These are phyloP conservation scores for Colinus virginianus DNA, from an alignment of 2,113 vertebrate species.

Conservation along the genomic window DNA sequence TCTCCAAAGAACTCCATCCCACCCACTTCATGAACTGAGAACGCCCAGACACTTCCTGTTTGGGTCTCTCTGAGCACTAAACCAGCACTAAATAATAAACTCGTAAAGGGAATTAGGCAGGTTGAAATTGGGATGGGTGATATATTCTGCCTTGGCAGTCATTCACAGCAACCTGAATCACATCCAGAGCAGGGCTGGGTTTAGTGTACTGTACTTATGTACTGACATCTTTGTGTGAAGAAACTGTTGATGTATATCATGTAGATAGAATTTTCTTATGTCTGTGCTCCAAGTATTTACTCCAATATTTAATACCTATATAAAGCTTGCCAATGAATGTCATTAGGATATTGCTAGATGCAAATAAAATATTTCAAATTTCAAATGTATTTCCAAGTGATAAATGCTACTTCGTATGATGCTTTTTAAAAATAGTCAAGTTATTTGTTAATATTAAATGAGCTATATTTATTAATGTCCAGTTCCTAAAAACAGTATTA, in stretches of 20 bases:
- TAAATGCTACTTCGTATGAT: background rate
- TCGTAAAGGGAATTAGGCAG: conserved; percentile 62
- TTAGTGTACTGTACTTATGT: conserved; percentile 15
- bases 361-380: background rate
- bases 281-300: background rate
- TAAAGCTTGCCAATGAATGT: background rate
- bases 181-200: conserved; percentile 18
- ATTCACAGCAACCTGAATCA: conserved; percentile 48
- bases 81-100: conserved; percentile 59
- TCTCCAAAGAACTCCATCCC: conserved; percentile 51
- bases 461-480: background rate
- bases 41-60: conserved; percentile 63
- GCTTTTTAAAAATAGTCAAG: background rate
- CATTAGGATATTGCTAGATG: background rate
- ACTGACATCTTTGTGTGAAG: conserved; percentile 13
- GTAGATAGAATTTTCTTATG: background rate
- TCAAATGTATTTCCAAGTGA: background rate
- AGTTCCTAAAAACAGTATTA: background rate
- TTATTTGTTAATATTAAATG: background rate
- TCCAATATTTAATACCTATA: background rate
- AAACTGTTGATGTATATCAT: background rate
- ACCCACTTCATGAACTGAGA: conserved; percentile 57
- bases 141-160: conserved; percentile 39
- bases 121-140: conserved; percentile 38
- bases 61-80: conserved; percentile 49